Evolutionary conservation across 2,888 invertebrate genomes (phyloP).

Genomic region (Sclerodermus sp.): DNA sequence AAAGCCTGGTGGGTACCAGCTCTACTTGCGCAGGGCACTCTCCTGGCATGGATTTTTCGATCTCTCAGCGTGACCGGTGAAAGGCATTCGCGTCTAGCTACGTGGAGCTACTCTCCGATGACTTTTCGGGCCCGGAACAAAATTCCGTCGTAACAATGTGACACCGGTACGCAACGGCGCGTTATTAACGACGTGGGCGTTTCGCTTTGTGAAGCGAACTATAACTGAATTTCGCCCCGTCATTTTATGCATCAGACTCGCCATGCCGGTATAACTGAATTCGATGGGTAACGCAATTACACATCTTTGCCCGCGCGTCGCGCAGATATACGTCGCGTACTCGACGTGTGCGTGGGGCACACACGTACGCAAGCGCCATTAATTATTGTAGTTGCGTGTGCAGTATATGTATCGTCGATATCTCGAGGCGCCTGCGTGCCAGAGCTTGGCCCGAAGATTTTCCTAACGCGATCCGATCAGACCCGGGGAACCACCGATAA

Average conservation of each 20-base stretch:
- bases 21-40: too few relatives aligned
- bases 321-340: constrained; percentile 34
- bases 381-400: constrained; percentile 30
- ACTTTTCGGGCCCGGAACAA: constrained; percentile 20
- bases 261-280: constrained; percentile 56
- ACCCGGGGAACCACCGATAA: too few relatives aligned
- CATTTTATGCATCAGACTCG: constrained; percentile 58
- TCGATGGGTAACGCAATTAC: constrained; percentile 57
- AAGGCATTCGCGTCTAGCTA: too few relatives aligned
- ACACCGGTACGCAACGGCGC: constrained; percentile 36
- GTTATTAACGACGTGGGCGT: constrained; percentile 50
- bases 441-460: too few relatives aligned
- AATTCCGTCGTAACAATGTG: constrained; percentile 34
- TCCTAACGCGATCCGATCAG: too few relatives aligned
- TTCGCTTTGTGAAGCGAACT: constrained; percentile 57
- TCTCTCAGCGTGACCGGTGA: too few relatives aligned
- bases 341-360: neutral
- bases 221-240: constrained; percentile 56
- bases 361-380: constrained; percentile 21
- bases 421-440: too few relatives aligned
- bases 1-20: too few relatives aligned
- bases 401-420: constrained; percentile 30
- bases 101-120: constrained; percentile 10
- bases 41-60: too few relatives aligned
- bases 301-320: constrained; percentile 52